Percentiles rank a stretch among this genome's conserved stretches.
Evolutionary conservation across 2,797 vertebrate genomes (phyloP).

Genomic region (Synanceia verrucosa): DNA sequence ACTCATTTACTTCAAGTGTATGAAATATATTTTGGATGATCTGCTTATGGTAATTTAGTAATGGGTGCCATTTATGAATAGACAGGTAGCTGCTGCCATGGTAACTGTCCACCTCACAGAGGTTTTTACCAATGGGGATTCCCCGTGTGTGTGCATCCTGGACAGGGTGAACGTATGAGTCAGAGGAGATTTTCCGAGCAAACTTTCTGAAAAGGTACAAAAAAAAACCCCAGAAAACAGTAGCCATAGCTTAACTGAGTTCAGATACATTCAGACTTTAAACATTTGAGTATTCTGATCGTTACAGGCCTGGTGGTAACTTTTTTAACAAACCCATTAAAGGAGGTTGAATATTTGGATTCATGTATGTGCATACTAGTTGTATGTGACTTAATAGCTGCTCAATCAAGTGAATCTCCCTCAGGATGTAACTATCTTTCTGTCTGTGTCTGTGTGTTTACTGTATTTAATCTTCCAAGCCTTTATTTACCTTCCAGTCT

Average conservation of each 20-base stretch:
- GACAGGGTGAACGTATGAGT: slow-evolving; percentile 54
- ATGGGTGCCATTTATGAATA: slow-evolving; percentile 24
- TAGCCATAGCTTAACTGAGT: not conserved
- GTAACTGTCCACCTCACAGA: slow-evolving; percentile 63
- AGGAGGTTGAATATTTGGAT: not conserved
- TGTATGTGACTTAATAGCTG: not conserved
- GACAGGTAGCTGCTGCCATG: slow-evolving; percentile 65
- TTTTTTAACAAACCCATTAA: not conserved
- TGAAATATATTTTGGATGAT: not conserved
- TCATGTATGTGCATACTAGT: not conserved
- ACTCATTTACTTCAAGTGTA: no score
- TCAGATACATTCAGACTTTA: not conserved
- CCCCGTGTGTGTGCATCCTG: slow-evolving; percentile 27
- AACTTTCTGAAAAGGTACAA: not conserved
- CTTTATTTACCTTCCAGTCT: slow-evolving; percentile 47
- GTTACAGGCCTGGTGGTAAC: no score
- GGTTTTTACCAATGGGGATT: slow-evolving; percentile 71
- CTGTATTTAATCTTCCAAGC: slow-evolving; percentile 7
- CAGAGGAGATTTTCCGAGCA: slow-evolving; percentile 45
- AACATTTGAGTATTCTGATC: not conserved
- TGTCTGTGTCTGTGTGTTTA: slow-evolving; percentile 8
- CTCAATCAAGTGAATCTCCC: slow-evolving; percentile 1
- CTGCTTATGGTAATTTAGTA: not conserved
- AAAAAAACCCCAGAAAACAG: not conserved
- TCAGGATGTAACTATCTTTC: not conserved